phyloP scores from a whole-genome alignment of 2,113 vertebrate species.

The Callipepla californica region DNA sequence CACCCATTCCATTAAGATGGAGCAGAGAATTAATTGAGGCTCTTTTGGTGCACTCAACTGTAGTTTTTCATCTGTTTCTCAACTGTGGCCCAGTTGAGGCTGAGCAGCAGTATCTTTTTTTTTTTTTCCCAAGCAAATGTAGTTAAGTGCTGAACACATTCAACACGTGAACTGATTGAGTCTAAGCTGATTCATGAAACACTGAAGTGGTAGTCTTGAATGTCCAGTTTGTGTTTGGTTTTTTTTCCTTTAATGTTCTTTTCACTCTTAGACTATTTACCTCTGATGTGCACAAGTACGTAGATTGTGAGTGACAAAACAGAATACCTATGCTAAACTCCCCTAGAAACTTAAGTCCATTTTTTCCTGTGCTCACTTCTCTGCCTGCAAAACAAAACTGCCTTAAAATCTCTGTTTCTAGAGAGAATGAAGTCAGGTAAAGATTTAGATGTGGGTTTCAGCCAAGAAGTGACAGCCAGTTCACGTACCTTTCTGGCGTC shows the following conservation, averaged over 20 bases:
- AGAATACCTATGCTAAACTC: background rate
- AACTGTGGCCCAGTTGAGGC: slow-evolving; percentile 63
- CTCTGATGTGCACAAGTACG: background rate
- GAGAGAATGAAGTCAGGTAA: background rate
- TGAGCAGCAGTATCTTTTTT: slow-evolving; percentile 23
- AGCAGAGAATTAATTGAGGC: slow-evolving; percentile 67
- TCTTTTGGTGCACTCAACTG: slow-evolving; percentile 54
- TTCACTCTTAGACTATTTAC: background rate
- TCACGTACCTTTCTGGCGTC: background rate
- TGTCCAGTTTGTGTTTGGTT: background rate
- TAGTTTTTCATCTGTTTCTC: slow-evolving; percentile 66
- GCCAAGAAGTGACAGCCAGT: background rate
- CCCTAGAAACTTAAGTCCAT: background rate
- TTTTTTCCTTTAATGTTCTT: background rate
- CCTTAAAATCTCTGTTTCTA: background rate
- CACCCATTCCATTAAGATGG: slow-evolving; percentile 65
- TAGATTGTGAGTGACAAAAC: background rate
- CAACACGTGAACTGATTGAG: slow-evolving; percentile 62
- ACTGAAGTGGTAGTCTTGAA: background rate
- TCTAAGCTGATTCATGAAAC: slow-evolving; percentile 50
- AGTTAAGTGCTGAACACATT: slow-evolving; percentile 28
- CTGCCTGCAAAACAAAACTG: background rate
- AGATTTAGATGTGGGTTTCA: background rate
- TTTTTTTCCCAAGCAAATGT: slow-evolving; percentile 32
- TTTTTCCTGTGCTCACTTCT: background rate